Conservation (phyloP, 2,888 invertebrate genomes). For the Bellardia bayeri region DNA sequence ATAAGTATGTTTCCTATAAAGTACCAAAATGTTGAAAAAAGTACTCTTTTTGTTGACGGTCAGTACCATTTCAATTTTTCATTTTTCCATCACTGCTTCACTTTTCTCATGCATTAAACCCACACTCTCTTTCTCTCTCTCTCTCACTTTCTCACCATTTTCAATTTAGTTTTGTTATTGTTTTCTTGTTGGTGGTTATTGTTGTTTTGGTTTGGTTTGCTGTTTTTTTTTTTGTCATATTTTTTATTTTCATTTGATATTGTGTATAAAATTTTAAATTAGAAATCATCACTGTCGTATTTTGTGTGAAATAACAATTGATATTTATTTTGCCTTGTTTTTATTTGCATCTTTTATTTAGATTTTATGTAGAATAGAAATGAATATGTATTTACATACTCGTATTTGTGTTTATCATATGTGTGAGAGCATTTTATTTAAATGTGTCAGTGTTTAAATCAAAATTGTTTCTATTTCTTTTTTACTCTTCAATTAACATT, state of each 20-base stretch:
- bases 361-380: background rate
- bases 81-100: background rate
- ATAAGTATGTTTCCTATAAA: no score
- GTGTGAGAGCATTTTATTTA: background rate
- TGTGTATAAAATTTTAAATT: slow-evolving; percentile 23
- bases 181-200: background rate
- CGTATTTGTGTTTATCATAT: background rate
- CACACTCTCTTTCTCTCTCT: no score
- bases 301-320: slow-evolving; percentile 35
- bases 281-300: background rate
- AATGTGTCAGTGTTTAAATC: background rate
- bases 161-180: background rate
- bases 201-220: background rate
- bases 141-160: background rate
- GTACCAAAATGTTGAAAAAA: no score
- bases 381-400: background rate
- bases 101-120: no score
- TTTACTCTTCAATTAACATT: background rate
- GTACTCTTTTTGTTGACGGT: no score
- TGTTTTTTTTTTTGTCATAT: background rate
- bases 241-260: background rate
- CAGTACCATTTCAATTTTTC: no score
- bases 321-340: slow-evolving; percentile 14
- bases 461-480: background rate
- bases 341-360: background rate